A percentile compares a stretch with the other conserved stretches of the same genome.
These are phyloP conservation scores for Aepyceros melampus DNA, from an alignment of 2,113 vertebrate genomes.

Conservation along the genomic window DNA sequence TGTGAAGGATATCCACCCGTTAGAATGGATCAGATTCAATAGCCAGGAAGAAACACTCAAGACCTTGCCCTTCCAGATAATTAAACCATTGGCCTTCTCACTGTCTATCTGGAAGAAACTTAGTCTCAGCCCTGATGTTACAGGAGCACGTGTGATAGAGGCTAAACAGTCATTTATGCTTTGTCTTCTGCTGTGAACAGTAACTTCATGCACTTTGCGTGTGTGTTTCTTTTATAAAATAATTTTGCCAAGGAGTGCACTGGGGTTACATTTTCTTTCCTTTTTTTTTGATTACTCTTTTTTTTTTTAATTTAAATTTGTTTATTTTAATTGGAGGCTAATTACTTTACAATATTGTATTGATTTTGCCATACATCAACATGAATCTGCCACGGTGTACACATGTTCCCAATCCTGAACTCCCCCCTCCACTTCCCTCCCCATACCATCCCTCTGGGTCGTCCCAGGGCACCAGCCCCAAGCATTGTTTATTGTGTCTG, in stretches of 20 bases:
- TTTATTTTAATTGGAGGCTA: too few species aligned
- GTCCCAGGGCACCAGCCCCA: too few species aligned
- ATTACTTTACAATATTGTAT: too few species aligned
- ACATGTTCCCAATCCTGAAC: too few species aligned
- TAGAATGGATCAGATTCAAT: not conserved
- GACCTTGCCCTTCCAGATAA: not conserved
- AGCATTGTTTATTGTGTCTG: not conserved
- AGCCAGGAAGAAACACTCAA: not conserved
- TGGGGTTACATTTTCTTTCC: not conserved
- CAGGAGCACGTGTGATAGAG: rapidly evolving
- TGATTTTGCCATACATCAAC: too few species aligned
- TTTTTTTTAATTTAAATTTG: too few species aligned
- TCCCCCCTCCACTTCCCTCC: too few species aligned
- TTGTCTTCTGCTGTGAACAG: not conserved
- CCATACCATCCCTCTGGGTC: too few species aligned
- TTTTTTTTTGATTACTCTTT: too few species aligned
- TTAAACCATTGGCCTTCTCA: not conserved
- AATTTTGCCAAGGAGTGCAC: not conserved
- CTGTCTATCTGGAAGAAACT: not conserved
- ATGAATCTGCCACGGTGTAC: too few species aligned
- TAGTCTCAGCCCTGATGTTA: not conserved
- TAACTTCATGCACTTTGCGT: not conserved
- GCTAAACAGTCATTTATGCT: not conserved
- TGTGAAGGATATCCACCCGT: not conserved
- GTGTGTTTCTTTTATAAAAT: not conserved